A percentile compares a stretch with the other conserved stretches of the same genome.
Conservation (phyloP, 2,888 invertebrate genomes). For the Lepidochrysops patricia region DNA sequence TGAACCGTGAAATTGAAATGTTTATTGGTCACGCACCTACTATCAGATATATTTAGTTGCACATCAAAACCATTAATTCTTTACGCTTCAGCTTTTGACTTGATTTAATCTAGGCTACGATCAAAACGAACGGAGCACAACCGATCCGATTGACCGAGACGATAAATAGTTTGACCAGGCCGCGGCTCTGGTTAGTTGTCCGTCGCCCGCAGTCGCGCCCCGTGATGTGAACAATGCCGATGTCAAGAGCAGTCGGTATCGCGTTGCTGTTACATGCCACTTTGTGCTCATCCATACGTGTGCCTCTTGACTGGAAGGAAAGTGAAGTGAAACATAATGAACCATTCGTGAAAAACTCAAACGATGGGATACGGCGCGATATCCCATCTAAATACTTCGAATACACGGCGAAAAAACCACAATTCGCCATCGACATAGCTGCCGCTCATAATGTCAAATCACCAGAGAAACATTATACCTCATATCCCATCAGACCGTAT, state of each 20-base stretch:
- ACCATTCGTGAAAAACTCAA: constrained; percentile 31
- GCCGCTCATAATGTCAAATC: constrained; percentile 52
- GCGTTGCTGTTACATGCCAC: constrained; percentile 47
- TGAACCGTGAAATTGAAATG: too few relatives aligned
- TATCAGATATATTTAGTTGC: too few relatives aligned
- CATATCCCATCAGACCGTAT: constrained; percentile 47
- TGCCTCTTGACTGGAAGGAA: constrained; percentile 50
- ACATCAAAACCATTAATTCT: too few relatives aligned
- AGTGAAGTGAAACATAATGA: constrained; percentile 49
- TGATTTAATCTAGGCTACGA: constrained; percentile 31
- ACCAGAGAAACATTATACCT: constrained; percentile 48
- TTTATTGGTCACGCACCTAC: too few relatives aligned
- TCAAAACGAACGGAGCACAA: constrained; percentile 53
- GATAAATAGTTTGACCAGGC: constrained; percentile 60
- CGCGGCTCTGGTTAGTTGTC: constrained; percentile 58
- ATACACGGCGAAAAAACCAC: constrained; percentile 58
- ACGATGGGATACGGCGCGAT: constrained; percentile 24
- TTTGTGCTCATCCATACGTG: constrained; percentile 51
- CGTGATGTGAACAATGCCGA: constrained; percentile 66
- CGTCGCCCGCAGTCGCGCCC: constrained; percentile 43
- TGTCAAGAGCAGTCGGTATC: constrained; percentile 35
- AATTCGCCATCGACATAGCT: constrained; percentile 54
- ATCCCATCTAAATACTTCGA: constrained; percentile 52
- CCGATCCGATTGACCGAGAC: constrained; percentile 64
- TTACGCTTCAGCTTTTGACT: constrained; percentile 25